Evolutionary conservation across 1,140 invertebrate species (phyloP).

Genomic region (Schlechtendalia chinensis): DNA sequence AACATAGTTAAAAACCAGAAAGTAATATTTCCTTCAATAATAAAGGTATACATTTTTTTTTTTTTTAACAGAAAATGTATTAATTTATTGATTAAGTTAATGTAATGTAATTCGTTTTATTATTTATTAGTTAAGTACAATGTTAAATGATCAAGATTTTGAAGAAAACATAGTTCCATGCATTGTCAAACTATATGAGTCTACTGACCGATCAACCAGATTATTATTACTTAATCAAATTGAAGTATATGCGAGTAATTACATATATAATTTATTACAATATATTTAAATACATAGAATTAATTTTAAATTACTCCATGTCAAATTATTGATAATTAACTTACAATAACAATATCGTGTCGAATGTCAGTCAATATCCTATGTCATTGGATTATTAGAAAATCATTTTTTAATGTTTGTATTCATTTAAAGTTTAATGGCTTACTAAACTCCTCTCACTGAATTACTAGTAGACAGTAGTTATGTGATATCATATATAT

Average conservation of each 20-base stretch:
- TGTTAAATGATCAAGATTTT: constrained; percentile 87
- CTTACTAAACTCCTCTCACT: too few species aligned
- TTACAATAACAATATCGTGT: too few species aligned
- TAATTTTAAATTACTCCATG: too few species aligned
- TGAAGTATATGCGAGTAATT: constrained; percentile 71
- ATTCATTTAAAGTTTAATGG: too few species aligned
- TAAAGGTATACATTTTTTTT: constrained; percentile 11
- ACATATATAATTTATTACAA: neutral
- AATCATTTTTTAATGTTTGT: too few species aligned
- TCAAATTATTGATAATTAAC: too few species aligned
- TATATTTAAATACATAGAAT: too few species aligned
- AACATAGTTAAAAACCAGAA: constrained; percentile 35
- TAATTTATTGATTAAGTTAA: neutral
- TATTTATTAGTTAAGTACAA: constrained; percentile 72
- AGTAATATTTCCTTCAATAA: constrained; percentile 28
- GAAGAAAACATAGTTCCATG: constrained; percentile 96
- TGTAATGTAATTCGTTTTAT: too few species aligned
- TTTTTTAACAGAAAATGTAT: neutral
- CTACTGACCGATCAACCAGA: constrained; percentile 90
- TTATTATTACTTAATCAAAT: constrained; percentile 89
- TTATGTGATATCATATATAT: too few species aligned
- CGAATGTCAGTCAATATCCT: too few species aligned
- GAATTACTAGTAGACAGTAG: too few species aligned
- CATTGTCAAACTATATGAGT: constrained; percentile 93
- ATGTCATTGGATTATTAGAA: too few species aligned